Base-by-base conservation (phyloP, 2,888 invertebrate species). In the Trypoxylon attenuatum region DNA sequence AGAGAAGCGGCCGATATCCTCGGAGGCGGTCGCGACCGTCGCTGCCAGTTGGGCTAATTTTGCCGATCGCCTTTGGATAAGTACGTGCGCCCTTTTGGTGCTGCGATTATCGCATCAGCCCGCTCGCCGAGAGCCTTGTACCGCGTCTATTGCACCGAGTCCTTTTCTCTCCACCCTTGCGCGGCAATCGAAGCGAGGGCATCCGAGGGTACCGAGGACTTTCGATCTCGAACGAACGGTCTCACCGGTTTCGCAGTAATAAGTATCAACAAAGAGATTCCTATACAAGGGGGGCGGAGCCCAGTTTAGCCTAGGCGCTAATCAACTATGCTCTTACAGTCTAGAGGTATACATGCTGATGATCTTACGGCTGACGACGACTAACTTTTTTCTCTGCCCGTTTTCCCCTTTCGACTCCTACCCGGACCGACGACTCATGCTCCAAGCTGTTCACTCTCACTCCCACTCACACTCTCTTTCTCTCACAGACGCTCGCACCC, bases 281-380 rank as follows among this genome's bases (percentile, higher is more conserved):
- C 84, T 86, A 83, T 82, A 85, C 84, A 84, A 81, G 83, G 82
- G 77, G 83, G 82, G 77, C 81, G 79, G 74, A 74, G 79, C 76
- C 82, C 79, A 81, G 61, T 70, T 76, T 81, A 80, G 47, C 76
- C 81, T 82, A 82, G 83, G 79, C 77, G 78, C 83, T 86, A 86
- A 81, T 82, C 77, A 82, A 86, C 77, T 76, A 78, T 76, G 72
- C 51, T 77, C 84, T 87, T 87, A 87, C 50, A 70, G 71, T 78
- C 86, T 86, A 85, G 79, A 84, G 84, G 86, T 86, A 87, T 87
- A 86, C 87, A 86, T 85, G 83, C 82, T 83, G 83, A 84, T 84
- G 81, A 83, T 78, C 77, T 75, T 78, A 77, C 77, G 79, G 79
- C 81, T 81, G 82, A 75, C 78, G 81, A 73, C 71, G 70, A 77